phyloP scores from a whole-genome alignment of 2,113 vertebrate genomes.

The Stigmatopora argus region DNA sequence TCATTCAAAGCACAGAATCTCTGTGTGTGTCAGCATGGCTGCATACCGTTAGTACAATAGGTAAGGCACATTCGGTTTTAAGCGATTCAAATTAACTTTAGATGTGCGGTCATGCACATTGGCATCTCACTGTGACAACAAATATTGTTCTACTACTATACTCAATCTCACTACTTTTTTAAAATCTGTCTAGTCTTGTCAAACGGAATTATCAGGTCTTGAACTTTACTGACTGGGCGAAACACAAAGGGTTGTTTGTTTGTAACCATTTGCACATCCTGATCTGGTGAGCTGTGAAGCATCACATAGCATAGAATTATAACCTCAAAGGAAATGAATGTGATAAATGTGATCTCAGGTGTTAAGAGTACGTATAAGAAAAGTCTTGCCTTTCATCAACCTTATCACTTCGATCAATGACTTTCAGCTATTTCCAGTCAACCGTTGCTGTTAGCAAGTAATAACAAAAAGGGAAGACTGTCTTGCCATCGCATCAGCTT shows the following conservation, averaged over 20 bases:
- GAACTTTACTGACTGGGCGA: not conserved
- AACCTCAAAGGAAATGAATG: slow-evolving; percentile 17
- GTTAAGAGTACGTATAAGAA: slow-evolving; percentile 26
- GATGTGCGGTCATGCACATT: not conserved
- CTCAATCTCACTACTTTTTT: not conserved
- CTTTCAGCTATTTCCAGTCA: slow-evolving; percentile 26
- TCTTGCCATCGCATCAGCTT: not conserved
- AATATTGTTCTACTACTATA: slow-evolving; percentile 20
- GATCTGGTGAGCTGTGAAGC: slow-evolving; percentile 38
- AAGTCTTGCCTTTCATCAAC: slow-evolving; percentile 40
- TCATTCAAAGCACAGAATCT: slow-evolving; percentile 52
- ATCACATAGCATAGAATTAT: slow-evolving; percentile 1
- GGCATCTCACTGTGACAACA: slow-evolving; percentile 12
- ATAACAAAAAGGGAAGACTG: not conserved
- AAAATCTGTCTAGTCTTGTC: slow-evolving; percentile 5
- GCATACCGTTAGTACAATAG: slow-evolving; percentile 32
- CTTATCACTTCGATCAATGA: slow-evolving; percentile 53
- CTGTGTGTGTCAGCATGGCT: slow-evolving; percentile 41
- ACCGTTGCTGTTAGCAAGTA: too few species aligned
- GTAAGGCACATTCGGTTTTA: slow-evolving; percentile 23
- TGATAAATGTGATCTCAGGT: slow-evolving; percentile 8
- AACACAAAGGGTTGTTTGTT: slow-evolving; percentile 29
- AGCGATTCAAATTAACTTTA: not conserved
- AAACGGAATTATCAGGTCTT: slow-evolving; percentile 19
- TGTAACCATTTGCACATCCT: slow-evolving; percentile 12